Conservation (phyloP, 2,113 vertebrate species). For the Tinamus guttatus region DNA sequence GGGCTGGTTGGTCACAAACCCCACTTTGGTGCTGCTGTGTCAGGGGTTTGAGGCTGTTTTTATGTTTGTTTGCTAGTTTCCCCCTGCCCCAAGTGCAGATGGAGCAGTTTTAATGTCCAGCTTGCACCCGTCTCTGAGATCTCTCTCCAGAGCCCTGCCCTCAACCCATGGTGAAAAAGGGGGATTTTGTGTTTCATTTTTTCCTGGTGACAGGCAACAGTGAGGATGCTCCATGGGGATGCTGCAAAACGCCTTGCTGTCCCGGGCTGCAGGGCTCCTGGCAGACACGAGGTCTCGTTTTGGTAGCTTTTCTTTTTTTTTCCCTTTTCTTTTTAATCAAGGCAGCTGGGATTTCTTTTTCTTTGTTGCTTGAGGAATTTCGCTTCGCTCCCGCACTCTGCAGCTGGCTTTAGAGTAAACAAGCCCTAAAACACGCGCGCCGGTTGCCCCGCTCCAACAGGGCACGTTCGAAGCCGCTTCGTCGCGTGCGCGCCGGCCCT, state of each 20-base stretch:
- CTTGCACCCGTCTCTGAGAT: fast-evolving
- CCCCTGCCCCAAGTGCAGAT: background rate
- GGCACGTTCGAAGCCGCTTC: background rate
- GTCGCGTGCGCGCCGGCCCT: fast-evolving
- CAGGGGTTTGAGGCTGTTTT: too few relatives aligned
- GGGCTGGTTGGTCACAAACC: too few relatives aligned
- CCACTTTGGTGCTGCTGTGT: background rate
- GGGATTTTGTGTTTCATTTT: too few relatives aligned
- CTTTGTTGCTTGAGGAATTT: slow-evolving; percentile 40
- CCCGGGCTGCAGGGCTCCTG: background rate
- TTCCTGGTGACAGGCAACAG: fast-evolving
- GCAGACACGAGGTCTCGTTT: background rate
- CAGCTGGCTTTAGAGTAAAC: background rate
- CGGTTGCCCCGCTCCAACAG: background rate
- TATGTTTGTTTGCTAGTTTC: too few relatives aligned
- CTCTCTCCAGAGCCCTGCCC: background rate
- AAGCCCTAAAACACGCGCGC: background rate
- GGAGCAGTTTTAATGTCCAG: background rate
- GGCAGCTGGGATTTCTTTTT: background rate
- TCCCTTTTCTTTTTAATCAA: background rate
- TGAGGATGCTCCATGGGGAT: too few relatives aligned
- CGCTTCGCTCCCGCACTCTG: fast-evolving
- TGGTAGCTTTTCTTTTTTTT: background rate
- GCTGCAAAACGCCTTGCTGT: background rate
- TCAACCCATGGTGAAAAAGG: background rate